Evolutionary conservation across 1,140 invertebrate genomes (phyloP).

Genomic region (Acromyrmex heyeri): DNA sequence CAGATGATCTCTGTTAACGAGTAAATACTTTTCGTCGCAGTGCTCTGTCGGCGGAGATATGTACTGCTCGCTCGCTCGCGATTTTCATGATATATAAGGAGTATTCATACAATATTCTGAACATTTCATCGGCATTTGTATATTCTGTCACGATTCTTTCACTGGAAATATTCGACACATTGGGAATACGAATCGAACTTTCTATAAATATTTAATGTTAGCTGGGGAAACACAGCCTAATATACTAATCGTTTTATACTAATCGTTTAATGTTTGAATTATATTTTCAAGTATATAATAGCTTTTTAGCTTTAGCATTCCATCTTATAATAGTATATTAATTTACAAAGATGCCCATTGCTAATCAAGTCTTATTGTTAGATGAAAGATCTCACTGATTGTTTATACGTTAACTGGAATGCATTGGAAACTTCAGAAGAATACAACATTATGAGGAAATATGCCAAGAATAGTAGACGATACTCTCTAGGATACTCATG

Average conservation of each 20-base stretch:
- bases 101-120: no score
- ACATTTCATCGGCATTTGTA: no score
- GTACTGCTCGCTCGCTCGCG: no score
- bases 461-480: constrained; percentile 31
- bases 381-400: constrained; percentile 42
- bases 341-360: neutral
- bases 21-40: no score
- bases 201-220: no score
- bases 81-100: no score
- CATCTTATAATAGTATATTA: neutral
- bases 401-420: neutral
- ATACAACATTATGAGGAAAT: constrained; percentile 33
- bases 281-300: neutral
- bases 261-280: neutral
- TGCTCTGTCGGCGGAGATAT: no score
- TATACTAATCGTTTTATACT: neutral
- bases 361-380: constrained; percentile 1
- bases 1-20: no score
- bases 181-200: no score
- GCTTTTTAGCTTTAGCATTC: neutral
- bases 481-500: constrained; percentile 37
- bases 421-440: constrained; percentile 31
- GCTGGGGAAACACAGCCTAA: no score
- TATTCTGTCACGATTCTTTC: no score
- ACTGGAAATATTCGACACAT: no score